These are phyloP conservation scores for Syritta pipiens DNA, from an alignment of 2,888 invertebrate species.

Conservation along the genomic window DNA sequence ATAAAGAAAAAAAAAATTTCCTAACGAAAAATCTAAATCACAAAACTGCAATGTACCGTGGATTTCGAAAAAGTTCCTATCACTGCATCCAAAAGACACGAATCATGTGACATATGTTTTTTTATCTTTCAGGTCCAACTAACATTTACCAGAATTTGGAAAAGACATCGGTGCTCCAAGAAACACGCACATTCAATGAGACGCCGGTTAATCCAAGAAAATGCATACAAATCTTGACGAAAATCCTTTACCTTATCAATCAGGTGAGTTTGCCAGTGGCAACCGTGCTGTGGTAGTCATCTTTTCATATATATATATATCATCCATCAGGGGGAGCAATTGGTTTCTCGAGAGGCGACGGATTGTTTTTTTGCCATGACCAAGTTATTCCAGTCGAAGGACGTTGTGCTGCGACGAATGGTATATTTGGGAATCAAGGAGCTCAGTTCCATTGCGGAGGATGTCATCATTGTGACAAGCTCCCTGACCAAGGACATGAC, in stretches of 20 bases:
- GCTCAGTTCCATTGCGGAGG: conserved; percentile 95
- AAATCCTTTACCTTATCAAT: conserved; percentile 96
- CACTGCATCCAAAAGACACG: not conserved
- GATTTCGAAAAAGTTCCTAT: not conserved
- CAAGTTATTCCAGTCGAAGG: conserved; percentile 98
- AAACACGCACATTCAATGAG: conserved; percentile 98
- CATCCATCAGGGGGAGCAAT: conserved; percentile 85
- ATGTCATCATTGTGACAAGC: conserved; percentile 99
- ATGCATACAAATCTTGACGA: conserved; percentile 97
- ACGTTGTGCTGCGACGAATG: conserved; percentile 95
- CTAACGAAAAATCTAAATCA: not conserved
- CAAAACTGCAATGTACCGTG: not conserved
- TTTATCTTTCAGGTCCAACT: conserved; percentile 82
- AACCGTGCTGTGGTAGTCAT: too few species aligned
- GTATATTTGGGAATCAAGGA: conserved; percentile 98
- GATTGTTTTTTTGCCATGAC: conserved; percentile 99
- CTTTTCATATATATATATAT: not conserved
- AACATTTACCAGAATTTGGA: conserved; percentile 96
- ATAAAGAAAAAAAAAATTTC: not conserved
- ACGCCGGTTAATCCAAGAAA: conserved; percentile 98
- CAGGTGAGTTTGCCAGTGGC: conserved; percentile 87
- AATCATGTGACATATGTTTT: not conserved
- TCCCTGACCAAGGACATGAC: conserved; percentile 99
- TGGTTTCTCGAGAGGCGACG: conserved; percentile 97
- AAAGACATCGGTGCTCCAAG: conserved; percentile 97